Evolutionary conservation across 1,140 invertebrate species (phyloP), one percentile per base, ranked within the genome.

Genomic region (Nymphalis io): DNA sequence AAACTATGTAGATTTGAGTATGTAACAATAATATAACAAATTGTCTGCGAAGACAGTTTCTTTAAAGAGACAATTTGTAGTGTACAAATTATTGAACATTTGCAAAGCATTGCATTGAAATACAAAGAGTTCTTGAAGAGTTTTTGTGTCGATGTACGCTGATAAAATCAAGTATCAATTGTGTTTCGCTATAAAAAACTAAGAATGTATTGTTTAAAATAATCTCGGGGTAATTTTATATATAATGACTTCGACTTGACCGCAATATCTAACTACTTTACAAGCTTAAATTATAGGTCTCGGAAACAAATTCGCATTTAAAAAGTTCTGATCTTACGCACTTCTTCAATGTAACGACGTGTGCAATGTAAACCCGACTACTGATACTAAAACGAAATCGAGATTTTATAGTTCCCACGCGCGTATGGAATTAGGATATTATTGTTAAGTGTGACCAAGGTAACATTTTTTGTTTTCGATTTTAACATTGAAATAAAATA

Each of bases 141-240:
- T 51, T 21, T 51, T 51, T 20, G 40, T 60, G 40, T 15, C 39
- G 23, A 60, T 12, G 61, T n/a, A 40, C 33, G 12, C 61, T 55
- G 33, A 27, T 64, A 55, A 63, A 18, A 51, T 51, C 48, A 51
- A 16, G 18, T 20, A 51, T 51, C 48, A 18, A 51, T 51, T 51
- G 48, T 51, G 16, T 51, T 51, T 21, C 48, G 48, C 48, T 6
- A 51, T 1, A 0, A 13, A 51, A 51, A 10, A 48, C 16, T 48
- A 5, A 18, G 18, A 51, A 51, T 51, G 48, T 51, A 18, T 51
- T 51, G 48, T 51, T 51, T 11, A 3, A 20, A 8, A 8, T 51
- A 15, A 12, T 44, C 13, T 4, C 3, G 5, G 6, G 6, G 48
- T 21, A 46, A 15, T 46, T 46, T 46, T 46, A 16, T 46, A n/a